A percentile compares a stretch with the other conserved stretches of the same genome.
Conservation (phyloP, 2,113 vertebrate genomes). For the Riparia riparia region DNA sequence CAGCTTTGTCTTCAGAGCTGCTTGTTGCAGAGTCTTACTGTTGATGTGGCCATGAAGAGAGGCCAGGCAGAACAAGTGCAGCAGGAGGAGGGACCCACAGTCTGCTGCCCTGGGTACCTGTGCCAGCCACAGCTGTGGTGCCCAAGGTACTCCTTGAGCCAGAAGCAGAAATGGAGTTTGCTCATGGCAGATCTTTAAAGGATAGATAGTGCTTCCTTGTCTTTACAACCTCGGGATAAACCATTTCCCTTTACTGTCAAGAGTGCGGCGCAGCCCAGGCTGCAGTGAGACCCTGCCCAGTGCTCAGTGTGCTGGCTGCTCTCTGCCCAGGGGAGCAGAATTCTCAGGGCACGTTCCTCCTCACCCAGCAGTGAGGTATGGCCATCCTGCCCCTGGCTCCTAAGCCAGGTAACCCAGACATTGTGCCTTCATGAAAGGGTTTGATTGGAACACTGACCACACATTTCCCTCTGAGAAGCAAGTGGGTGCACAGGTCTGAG, state of each 20-base stretch:
- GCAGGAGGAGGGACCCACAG: not conserved
- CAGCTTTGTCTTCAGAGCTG: not conserved
- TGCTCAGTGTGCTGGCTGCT: not conserved
- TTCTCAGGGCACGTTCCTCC: not conserved
- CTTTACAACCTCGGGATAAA: rapidly evolving
- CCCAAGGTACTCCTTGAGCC: not conserved
- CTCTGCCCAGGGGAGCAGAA: not conserved
- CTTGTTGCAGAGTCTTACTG: rapidly evolving
- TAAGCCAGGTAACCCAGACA: not conserved
- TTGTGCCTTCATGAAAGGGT: rapidly evolving
- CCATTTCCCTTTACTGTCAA: rapidly evolving
- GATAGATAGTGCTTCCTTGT: not conserved
- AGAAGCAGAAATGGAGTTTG: not conserved
- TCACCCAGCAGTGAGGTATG: rapidly evolving
- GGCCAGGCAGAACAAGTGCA: not conserved
- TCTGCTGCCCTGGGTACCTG: rapidly evolving
- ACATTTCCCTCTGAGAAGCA: not conserved
- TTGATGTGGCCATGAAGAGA: rapidly evolving
- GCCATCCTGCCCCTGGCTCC: not conserved
- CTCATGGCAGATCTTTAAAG: not conserved
- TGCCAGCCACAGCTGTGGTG: not conserved
- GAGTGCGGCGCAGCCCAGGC: rapidly evolving
- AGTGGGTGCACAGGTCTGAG: not conserved
- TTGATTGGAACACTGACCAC: not conserved
- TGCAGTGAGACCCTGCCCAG: rapidly evolving